Base-by-base conservation (phyloP, 2,797 vertebrate species). In the Sebastes hubbsi region DNA sequence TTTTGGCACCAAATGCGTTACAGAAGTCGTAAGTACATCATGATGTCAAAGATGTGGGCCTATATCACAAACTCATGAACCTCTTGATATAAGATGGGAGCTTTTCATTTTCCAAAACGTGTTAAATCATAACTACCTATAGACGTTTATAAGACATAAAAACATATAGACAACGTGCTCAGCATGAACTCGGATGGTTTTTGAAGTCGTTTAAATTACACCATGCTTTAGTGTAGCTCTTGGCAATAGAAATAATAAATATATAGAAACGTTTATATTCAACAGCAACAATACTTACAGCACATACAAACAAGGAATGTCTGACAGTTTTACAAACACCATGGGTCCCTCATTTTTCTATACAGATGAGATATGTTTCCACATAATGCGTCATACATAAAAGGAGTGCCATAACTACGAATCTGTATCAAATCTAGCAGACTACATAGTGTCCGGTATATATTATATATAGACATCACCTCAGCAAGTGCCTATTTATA, bases 361-460 rank as follows among this genome's bases (percentile, higher is more conserved):
- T 94, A 96, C 93, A 96, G 89, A 96, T 95, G 94, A 94, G 89
- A 91, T 95, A 96, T 95, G 95, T 96, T 85, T 90, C 96, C 96
- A 97, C 95, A 96, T 97, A 97, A 46, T 94, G 90, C 94, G 89
- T 97, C 95, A 96, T 98, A 97, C 97, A 97, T 94, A 97, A 98
- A 98, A 97, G 92, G 95, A 97, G 96, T 96, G 96, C 97, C 96
- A 96, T 89, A 96, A 97, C 98, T 98, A 99, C 97, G 97, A 96
- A 97, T 99, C 96, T 96, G 98, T 98, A 99, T 99, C 98, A 99
- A 99, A 99, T 98, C 98, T 99, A 99, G 95, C 97, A 99, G 98
- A 99, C 98, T 99, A 99, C 98, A 99, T 98, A 99, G 98, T 99
- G 98, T 99, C 98, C 98, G 97, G 97, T 97, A 97, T 98, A 98